Evolutionary conservation across 2,113 vertebrate species (phyloP), one percentile per base, ranked within the genome.

Genomic region (Zosterops japonicus): DNA sequence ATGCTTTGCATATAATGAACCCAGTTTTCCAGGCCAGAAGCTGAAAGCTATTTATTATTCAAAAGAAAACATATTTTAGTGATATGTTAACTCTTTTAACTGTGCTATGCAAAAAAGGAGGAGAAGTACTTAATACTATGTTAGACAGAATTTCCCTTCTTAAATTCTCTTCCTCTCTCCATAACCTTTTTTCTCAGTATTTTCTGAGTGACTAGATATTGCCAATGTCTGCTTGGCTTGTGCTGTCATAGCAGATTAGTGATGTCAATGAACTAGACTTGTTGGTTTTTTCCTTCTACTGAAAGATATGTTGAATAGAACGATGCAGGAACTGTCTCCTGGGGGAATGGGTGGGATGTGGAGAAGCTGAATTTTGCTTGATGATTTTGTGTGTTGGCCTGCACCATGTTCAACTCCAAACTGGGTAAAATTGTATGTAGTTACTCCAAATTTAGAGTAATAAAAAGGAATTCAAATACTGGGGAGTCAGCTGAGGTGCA

Each of bases 231-330:
- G 86, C 86, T 94, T 95, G 94, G 50, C 71, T 91, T 94, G 81
- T 61, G 83, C 89, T 93, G 93, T 95, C 96, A 91, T 14, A 76
- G 31, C 49, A 85, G 67, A 95, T 95, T 93, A 95, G 65, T 61
- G 52, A 82, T 39, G 52, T 57, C 74, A 56, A 20, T 46, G 61
- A 95, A 82, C 41, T 64, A 68, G 70, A 49, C 35, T 33, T n/a
- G 24, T 35, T 84, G 17, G 0, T 53, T 88, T 79, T 85, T 83
- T 14, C 27, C 29, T 72, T 70, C 77, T 84, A 44, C 60, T 64
- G 55, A 84, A 93, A 83, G 33, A 50, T 33, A 67, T 1, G 2
- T 35, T 70, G 72, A 67, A 75, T 46, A 81, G 16, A 81, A 67
- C 16, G 50, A 63, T 41, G 21, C 9, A 82, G 80, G 49, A 41